A percentile compares a stretch with the other conserved stretches of the same genome.
These are phyloP conservation scores for Drosophila birchii DNA, from an alignment of 2,888 invertebrate genomes.

Conservation along the genomic window DNA sequence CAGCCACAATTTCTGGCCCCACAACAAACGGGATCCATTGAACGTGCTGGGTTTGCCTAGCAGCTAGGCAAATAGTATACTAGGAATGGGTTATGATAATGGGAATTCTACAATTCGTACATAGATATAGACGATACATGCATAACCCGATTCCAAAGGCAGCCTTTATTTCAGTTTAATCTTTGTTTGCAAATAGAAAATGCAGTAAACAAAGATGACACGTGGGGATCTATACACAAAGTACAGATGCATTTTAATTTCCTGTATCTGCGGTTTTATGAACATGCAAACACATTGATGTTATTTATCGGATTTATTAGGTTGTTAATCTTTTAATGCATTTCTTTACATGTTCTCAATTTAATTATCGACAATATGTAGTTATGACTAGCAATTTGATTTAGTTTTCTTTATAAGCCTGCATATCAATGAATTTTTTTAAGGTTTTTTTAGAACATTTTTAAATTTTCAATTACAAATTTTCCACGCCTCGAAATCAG, in stretches of 20 bases:
- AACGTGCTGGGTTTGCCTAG: slow-evolving; percentile 29
- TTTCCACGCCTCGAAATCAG: neutral
- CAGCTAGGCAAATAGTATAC: slow-evolving; percentile 25
- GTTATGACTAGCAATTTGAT: neutral
- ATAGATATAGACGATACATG: slow-evolving; percentile 10
- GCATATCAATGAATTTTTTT: too few relatives aligned
- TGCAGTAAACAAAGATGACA: slow-evolving; percentile 26
- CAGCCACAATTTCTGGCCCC: slow-evolving; percentile 18
- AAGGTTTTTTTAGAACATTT: too few relatives aligned
- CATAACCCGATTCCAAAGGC: slow-evolving; percentile 12
- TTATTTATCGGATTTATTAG: neutral
- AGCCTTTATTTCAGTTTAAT: slow-evolving; percentile 26
- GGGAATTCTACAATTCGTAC: slow-evolving; percentile 30
- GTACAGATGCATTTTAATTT: slow-evolving; percentile 7
- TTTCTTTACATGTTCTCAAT: neutral
- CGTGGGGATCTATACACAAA: slow-evolving; percentile 17
- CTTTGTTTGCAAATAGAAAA: slow-evolving; percentile 49
- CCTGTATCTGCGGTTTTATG: neutral
- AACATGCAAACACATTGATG: neutral
- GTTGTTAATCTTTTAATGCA: neutral
- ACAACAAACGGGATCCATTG: slow-evolving; percentile 58
- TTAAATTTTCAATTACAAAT: neutral
- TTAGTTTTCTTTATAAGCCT: too few relatives aligned
- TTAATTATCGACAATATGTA: neutral
- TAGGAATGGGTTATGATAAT: slow-evolving; percentile 37